Evolutionary conservation across 1,140 invertebrate genomes (phyloP), one percentile per base, ranked within the genome.

Genomic region (Neuroterus valhalla): DNA sequence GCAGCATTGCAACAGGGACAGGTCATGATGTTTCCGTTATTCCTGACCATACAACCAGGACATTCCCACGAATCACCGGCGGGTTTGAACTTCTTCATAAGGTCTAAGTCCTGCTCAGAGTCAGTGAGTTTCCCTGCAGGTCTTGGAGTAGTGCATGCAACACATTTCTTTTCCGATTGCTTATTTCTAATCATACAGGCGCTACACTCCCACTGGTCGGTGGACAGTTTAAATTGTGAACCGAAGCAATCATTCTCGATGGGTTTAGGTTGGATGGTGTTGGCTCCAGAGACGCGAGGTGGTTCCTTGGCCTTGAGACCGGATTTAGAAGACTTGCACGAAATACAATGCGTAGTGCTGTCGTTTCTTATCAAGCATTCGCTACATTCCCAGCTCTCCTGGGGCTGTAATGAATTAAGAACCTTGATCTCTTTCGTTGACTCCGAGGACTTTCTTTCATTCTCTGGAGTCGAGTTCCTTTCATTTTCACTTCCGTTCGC

Each of bases 151-250:
- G 91, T 90, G 86, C 94, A 95, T 11, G 93, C 93, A 4, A 91
- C 88, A 88, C 94, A 96, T 74, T 92, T 94, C 3, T 76, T 78
- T 17, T 87, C 86, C 11, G 88, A 87, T 17, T 87, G 81, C 50
- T 93, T 91, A 86, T 96, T 96, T 66, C 89, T 87, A 2, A 95
- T 89, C 89, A 93, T 91, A 86, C 94, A 95, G 50, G 88, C 89
- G 11, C 87, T 80, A 88, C 94, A 95, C 71, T 93, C 92, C 94
- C 94, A 95, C 69, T 90, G 89, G 75, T 90, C 89, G 2, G 84
- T 70, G 43, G 90, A 85, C 45, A 89, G 82, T 81, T 92, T 93
- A 78, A 93, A 94, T 45, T 92, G 83, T 52, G 89, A 84, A 17
- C 92, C 91, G 77, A 93, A 92, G 15, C 86, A 80, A 46, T 81